These are phyloP conservation scores for Pristiophorus japonicus DNA, from an alignment of 2,113 vertebrate species.

Conservation along the genomic window DNA sequence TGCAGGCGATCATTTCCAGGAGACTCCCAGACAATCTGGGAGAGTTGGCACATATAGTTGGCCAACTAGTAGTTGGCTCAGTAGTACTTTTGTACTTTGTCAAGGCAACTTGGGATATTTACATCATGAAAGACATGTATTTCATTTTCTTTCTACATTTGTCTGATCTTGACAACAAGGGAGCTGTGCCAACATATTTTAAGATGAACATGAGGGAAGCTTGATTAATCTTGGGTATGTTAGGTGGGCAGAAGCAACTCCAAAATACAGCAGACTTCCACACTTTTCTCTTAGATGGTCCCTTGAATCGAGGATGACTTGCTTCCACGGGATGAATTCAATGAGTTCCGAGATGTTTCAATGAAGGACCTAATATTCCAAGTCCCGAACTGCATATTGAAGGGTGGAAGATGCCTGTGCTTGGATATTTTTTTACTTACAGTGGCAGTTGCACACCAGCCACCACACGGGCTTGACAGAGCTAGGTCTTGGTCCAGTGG, in stretches of 20 bases:
- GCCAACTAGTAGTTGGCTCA: not conserved
- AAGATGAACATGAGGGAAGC: not conserved
- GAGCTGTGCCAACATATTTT: not conserved
- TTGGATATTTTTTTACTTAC: no score
- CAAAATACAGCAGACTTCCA: not conserved
- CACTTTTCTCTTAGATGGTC: no score
- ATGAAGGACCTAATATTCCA: no score
- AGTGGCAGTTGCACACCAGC: no score
- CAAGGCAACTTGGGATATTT: not conserved
- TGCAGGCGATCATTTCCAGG: not conserved
- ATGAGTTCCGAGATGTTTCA: no score
- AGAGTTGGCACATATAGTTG: not conserved
- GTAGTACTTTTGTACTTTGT: not conserved
- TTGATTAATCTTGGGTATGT: not conserved
- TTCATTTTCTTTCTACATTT: not conserved
- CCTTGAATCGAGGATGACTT: no score
- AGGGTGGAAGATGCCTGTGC: no score
- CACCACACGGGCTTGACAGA: no score
- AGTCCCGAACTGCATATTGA: no score
- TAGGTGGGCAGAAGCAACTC: not conserved
- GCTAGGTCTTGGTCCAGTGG: no score
- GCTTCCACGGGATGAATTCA: no score
- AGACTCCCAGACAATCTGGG: not conserved
- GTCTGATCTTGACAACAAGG: not conserved
- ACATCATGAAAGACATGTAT: not conserved